Conservation (phyloP, 2,888 invertebrate species). For the Ennomos fuscantarius region DNA sequence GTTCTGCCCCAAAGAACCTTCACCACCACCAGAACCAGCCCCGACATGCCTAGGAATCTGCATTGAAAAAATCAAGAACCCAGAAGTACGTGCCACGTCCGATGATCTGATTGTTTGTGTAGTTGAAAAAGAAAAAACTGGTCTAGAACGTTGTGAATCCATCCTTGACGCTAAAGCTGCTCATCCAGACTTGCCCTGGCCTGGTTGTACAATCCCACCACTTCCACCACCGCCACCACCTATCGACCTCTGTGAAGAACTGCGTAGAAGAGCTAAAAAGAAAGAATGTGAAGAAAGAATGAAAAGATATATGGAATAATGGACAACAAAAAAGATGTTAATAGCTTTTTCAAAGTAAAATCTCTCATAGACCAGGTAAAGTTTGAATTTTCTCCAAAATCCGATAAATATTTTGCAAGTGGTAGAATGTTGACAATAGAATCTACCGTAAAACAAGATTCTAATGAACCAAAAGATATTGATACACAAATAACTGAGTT, state of each 20-base stretch:
- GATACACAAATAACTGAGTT: slow-evolving; percentile 61
- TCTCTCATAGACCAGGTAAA: slow-evolving; percentile 47
- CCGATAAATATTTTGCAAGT: slow-evolving; percentile 40
- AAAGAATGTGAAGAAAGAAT: slow-evolving; percentile 57
- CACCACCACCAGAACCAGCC: slow-evolving; percentile 45
- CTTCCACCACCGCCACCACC: slow-evolving; percentile 53
- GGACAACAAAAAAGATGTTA: slow-evolving; percentile 22
- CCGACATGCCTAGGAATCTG: slow-evolving; percentile 58
- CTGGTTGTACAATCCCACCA: slow-evolving; percentile 53
- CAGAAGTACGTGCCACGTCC: slow-evolving; percentile 37
- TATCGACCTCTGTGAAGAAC: slow-evolving; percentile 57
- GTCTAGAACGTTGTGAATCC: slow-evolving; percentile 54
- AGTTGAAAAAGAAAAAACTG: slow-evolving; percentile 51
- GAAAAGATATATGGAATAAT: slow-evolving; percentile 58
- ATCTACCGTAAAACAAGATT: slow-evolving; percentile 31
- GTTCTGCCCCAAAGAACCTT: slow-evolving; percentile 56
- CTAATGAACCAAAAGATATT: slow-evolving; percentile 41
- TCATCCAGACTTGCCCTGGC: slow-evolving; percentile 50
- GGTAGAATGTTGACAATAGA: slow-evolving; percentile 45
- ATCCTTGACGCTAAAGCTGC: slow-evolving; percentile 45
- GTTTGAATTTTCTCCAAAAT: slow-evolving; percentile 37
- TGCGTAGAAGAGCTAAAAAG: slow-evolving; percentile 42
- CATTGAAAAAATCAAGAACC: slow-evolving; percentile 66
- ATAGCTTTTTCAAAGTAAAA: slow-evolving; percentile 35
- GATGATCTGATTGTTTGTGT: slow-evolving; percentile 48